Base-by-base conservation (phyloP, 2,797 vertebrate genomes). In the Aldrovandia affinis region DNA sequence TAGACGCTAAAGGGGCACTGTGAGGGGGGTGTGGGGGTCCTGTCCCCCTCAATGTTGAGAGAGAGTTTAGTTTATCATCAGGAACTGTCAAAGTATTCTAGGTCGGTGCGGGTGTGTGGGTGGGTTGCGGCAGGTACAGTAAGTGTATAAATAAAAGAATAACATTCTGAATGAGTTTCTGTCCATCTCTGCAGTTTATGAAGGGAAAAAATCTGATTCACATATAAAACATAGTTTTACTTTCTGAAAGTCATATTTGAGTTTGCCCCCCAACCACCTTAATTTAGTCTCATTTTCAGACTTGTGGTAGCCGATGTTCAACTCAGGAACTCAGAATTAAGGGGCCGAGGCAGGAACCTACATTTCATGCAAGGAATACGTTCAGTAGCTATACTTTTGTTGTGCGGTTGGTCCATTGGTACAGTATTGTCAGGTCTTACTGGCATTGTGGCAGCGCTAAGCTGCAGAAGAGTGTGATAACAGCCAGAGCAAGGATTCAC, bases 391-490 rank as follows among this genome's bases (percentile, higher is more conserved):
- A 42, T 12, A 36, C 6, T 33, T 15, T 33, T 70, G 10, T 28
- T n/a, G 42, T 42, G 28, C 88, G 86, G 85, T 2, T 84, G 81
- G 47, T 82, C 47, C 15, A 88, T 91, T 91, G 91, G 93, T 93
- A 20, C 65, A 36, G 63, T 20, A 89, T 93, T 93, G 93, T 94
- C 88, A 90, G 89, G 90, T 92, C 89, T 86, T 90, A 88, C 79
- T 89, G 90, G 89, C 92, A 92, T 91, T 89, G 90, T 90, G 90
- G 91, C 90, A 90, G 89, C 88, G 83, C 90, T 90, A 88, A 92
- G 90, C 91, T 90, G 92, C 91, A 91, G 90, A 93, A 91, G 88
- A 90, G 88, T 89, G 92, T 86, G 94, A 96, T 95, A 95, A 95
- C 91, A 39, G 90, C 89, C n/a, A 90, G 91, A 90, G 91, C 92